These are phyloP conservation scores for Petrolisthes cinctipes DNA, from an alignment of 2,888 invertebrate species.

Conservation along the genomic window DNA sequence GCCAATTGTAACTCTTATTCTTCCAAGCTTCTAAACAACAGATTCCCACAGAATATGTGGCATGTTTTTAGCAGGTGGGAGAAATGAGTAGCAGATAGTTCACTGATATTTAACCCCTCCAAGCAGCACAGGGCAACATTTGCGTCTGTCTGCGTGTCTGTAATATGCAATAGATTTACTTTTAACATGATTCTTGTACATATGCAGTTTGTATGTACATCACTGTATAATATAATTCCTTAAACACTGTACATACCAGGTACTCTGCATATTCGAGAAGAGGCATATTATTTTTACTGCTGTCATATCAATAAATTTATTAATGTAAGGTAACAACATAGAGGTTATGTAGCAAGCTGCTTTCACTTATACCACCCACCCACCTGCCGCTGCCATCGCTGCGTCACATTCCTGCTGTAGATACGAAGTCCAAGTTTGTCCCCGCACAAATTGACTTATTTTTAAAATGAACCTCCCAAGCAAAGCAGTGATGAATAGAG, in stretches of 20 bases:
- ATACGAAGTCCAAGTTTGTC: constrained; percentile 38
- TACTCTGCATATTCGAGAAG: constrained; percentile 47
- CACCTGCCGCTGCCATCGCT: not conserved
- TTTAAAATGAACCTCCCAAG: constrained; percentile 1
- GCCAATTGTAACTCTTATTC: too few relatives aligned
- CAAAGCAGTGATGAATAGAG: constrained; percentile 1
- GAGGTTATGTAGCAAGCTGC: constrained; percentile 26
- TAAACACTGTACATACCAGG: constrained; percentile 39
- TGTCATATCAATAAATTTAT: constrained; percentile 39
- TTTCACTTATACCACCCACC: constrained; percentile 23
- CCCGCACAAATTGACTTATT: constrained; percentile 43
- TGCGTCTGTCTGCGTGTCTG: constrained; percentile 1
- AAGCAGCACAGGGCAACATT: not conserved
- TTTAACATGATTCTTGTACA: constrained; percentile 39
- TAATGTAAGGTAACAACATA: constrained; percentile 11
- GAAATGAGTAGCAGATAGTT: too few relatives aligned
- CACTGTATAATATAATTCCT: constrained; percentile 32
- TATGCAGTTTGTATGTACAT: constrained; percentile 51
- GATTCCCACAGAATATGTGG: too few relatives aligned
- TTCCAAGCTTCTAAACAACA: too few relatives aligned
- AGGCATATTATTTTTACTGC: constrained; percentile 47
- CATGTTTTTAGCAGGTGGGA: too few relatives aligned
- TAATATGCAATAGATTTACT: constrained; percentile 43
- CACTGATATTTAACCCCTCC: not conserved
- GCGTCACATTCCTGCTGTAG: constrained; percentile 51